Base-by-base conservation (phyloP, 2,797 vertebrate species). In the Varecia variegata region DNA sequence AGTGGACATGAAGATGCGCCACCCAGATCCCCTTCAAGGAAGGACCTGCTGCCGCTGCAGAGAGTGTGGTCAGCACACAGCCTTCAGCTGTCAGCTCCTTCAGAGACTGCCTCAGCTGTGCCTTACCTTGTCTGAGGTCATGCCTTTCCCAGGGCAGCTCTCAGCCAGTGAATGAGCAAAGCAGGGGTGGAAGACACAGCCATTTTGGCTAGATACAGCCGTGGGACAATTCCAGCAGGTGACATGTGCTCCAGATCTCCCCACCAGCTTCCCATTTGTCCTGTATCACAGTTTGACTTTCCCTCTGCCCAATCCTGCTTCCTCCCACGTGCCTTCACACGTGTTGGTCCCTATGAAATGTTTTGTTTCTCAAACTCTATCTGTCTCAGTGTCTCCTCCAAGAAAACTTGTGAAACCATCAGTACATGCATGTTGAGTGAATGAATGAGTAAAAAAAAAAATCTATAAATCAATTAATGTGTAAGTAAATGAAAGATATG, bases 401-500 rank as follows among this genome's bases (percentile, higher is more conserved):
- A 27, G 35, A 94, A 23, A 73, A 58, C 7, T 30, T 56, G 8
- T 67, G 71, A 90, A 71, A 79, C 60, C 25, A 54, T 40, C 38
- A 65, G 35, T 15, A 60, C 82, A 71, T 18, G 43, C 27, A 88
- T 90, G 14, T 27, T 71, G 32, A 89, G n/a, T 35, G 56, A 74
- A 54, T 25, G 23, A 88, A 38, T 47, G 50, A 82, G 14, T 3
- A 38, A 71, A 58, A 58, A 52, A 62, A 50, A 45, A 54, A 77
- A 54, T 10, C 14, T 14, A 58, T 32, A 47, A 52, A 71, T 56
- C 80, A 68, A 73, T 43, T 12, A 93, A 87, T 11, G 0, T 47
- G 35, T n/a, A 95, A 73, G 67, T 30, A 84, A 89, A 47, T 38
- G 74, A 77, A 92, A 68, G 20, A 54, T n/a, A 25, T 17, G 79